A percentile compares a stretch with the other conserved stretches of the same genome.
These are phyloP conservation scores for Leptosomus discolor DNA, from an alignment of 2,113 vertebrate genomes.

Conservation along the genomic window DNA sequence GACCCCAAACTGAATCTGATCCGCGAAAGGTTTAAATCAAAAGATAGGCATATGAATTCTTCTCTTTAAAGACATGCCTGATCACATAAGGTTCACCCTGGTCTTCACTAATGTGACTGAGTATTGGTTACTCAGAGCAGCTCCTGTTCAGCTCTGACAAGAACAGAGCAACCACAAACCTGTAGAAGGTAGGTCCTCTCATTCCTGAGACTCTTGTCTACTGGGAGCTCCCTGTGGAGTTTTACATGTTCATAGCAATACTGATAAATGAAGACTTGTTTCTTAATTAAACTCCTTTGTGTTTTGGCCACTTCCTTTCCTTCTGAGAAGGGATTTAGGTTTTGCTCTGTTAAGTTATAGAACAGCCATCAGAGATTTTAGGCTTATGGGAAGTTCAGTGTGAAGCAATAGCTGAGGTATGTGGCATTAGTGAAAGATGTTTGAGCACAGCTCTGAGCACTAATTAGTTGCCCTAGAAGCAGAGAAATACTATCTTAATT, in stretches of 20 bases:
- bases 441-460: background rate
- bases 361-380: background rate
- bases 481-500: background rate
- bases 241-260: background rate
- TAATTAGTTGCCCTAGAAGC: background rate
- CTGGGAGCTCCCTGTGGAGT: background rate
- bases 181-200: background rate
- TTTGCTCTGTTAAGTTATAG: background rate
- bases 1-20: background rate
- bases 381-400: background rate
- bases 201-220: background rate
- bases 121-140: background rate
- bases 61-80: background rate
- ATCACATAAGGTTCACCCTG: fast-evolving
- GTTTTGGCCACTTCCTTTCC: background rate
- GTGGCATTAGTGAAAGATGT: background rate
- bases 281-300: background rate
- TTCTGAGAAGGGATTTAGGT: background rate
- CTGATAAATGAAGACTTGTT: background rate
- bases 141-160: background rate
- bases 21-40: background rate
- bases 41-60: background rate
- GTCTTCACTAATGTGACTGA: background rate
- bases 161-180: background rate
- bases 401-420: background rate